Conservation (phyloP, 2,113 vertebrate genomes). For the Neodon shergylaensis region DNA sequence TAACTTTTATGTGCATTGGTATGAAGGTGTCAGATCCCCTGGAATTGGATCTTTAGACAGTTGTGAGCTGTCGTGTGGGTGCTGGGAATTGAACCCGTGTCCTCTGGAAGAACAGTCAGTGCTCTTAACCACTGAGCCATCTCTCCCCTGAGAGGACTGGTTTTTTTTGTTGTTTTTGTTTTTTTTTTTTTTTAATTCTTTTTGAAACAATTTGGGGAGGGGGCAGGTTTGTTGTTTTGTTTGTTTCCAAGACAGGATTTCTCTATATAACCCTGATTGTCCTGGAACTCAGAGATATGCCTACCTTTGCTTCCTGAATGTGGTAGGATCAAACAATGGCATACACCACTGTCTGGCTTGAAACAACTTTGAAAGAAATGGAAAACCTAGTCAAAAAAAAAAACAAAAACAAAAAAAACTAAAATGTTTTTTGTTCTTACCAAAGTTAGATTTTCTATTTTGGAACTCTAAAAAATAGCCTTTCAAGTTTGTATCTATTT, state of each 20-base stretch:
- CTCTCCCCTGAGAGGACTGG: neutral
- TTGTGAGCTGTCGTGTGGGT: too few species aligned
- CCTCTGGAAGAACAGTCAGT: too few species aligned
- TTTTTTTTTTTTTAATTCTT: neutral
- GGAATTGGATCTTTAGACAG: too few species aligned
- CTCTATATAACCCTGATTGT: neutral
- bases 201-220: neutral
- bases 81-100: too few species aligned
- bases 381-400: neutral
- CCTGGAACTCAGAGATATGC: neutral
- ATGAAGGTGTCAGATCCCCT: too few species aligned
- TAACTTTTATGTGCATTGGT: too few species aligned
- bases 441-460: conserved; percentile 3
- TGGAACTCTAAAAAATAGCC: neutral
- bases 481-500: conserved; percentile 17
- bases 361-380: neutral
- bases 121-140: too few species aligned
- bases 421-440: neutral
- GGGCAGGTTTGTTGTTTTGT: neutral
- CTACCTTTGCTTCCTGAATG: neutral
- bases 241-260: neutral
- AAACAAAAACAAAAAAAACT: too few species aligned
- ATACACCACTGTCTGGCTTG: neutral
- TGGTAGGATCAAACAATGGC: neutral
- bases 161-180: too few species aligned